phyloP scores from a whole-genome alignment of 2,797 vertebrate species.

The Novumbra hubbsi region DNA sequence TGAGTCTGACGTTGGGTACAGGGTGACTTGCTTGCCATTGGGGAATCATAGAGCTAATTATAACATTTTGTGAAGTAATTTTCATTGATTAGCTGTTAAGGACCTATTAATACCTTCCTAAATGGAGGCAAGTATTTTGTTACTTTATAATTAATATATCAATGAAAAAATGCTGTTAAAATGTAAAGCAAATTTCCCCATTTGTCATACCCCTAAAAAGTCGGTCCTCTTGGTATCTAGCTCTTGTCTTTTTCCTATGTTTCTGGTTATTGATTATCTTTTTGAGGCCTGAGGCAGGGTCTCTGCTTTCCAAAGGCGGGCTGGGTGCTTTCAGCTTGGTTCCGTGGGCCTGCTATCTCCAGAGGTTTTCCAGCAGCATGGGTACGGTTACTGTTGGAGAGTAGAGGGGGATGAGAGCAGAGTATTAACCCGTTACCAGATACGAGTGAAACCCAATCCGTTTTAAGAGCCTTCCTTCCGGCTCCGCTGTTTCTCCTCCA shows the following conservation, averaged over 20 bases:
- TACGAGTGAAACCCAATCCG: conserved; percentile 58
- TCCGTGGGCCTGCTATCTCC: conserved; percentile 62
- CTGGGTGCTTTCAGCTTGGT: conserved; percentile 34
- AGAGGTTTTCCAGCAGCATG: conserved; percentile 62
- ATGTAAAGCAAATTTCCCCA: no score
- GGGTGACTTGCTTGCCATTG: conserved; percentile 26
- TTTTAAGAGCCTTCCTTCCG: conserved; percentile 52
- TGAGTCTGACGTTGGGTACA: conserved; percentile 38
- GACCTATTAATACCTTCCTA: no score
- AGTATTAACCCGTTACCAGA: conserved; percentile 43
- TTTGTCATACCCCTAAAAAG: no score
- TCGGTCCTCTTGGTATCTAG: not conserved
- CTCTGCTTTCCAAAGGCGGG: conserved; percentile 8
- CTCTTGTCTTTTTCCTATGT: conserved; percentile 19
- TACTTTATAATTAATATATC: no score
- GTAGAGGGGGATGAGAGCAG: conserved; percentile 35
- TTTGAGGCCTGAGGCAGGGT: conserved; percentile 30
- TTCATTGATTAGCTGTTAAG: no score
- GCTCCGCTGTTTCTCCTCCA: conserved; percentile 36
- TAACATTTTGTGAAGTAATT: no score
- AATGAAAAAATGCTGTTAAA: no score
- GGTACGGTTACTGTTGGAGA: conserved; percentile 57
- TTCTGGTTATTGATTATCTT: conserved; percentile 67
- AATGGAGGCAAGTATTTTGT: no score
- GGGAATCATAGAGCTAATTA: conserved; percentile 9